Conservation (phyloP, 2,888 invertebrate genomes). For the Oeneis ivallda region DNA sequence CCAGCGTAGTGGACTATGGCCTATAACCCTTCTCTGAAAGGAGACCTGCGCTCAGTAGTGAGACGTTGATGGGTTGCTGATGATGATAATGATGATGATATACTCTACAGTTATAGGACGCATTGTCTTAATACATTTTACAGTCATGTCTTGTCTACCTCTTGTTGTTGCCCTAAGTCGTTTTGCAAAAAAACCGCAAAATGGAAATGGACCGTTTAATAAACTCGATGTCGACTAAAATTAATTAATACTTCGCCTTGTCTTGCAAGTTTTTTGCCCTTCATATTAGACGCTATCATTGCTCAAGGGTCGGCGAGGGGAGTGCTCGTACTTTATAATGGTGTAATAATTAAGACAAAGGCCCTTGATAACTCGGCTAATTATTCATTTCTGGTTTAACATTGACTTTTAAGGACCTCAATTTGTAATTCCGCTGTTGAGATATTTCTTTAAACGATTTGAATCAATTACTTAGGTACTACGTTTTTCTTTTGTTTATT, state of each 20-base stretch:
- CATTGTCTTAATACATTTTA: background rate
- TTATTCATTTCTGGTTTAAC: slow-evolving; percentile 70
- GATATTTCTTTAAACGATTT: slow-evolving; percentile 26
- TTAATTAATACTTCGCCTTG: slow-evolving; percentile 76
- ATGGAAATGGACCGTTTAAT: slow-evolving; percentile 78
- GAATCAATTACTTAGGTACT: slow-evolving; percentile 5
- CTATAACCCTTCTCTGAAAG: no score
- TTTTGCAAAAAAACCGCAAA: slow-evolving; percentile 60
- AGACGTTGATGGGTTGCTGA: no score
- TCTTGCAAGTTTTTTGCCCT: slow-evolving; percentile 68
- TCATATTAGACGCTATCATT: slow-evolving; percentile 64
- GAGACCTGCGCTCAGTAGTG: no score
- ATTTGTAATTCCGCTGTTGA: slow-evolving; percentile 57
- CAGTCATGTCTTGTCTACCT: no score
- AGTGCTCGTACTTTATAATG: slow-evolving; percentile 67
- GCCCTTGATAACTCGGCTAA: slow-evolving; percentile 70
- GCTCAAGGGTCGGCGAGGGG: slow-evolving; percentile 62
- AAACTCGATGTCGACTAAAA: slow-evolving; percentile 67
- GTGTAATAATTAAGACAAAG: slow-evolving; percentile 77
- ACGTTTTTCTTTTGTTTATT: slow-evolving; percentile 12
- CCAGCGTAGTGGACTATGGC: no score
- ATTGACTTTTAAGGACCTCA: slow-evolving; percentile 67
- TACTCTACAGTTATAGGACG: background rate
- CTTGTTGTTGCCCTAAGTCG: slow-evolving; percentile 15
- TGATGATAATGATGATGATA: no score